Evolutionary conservation across 2,113 vertebrate genomes (phyloP).

Genomic region (Salminus brasiliensis): DNA sequence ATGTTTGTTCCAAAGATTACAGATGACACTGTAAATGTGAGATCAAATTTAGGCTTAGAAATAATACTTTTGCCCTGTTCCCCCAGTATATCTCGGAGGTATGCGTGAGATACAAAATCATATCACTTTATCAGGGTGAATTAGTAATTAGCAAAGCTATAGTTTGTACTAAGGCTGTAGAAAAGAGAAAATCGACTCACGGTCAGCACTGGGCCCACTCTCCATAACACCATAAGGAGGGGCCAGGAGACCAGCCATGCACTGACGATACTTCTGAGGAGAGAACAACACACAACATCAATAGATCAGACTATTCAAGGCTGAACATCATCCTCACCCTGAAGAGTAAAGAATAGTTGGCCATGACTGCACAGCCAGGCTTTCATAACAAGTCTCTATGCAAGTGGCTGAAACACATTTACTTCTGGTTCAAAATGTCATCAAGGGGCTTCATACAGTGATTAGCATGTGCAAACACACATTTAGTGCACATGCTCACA

Average conservation of each 20-base stretch:
- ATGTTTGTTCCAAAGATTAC: too few species aligned
- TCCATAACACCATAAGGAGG: constrained; percentile 98
- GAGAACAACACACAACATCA: constrained; percentile 50
- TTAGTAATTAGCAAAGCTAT: neutral
- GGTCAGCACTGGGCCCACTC: constrained; percentile 85
- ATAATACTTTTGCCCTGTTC: too few species aligned
- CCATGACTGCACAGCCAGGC: neutral
- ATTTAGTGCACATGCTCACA: neutral
- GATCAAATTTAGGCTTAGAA: too few species aligned
- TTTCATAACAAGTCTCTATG: neutral
- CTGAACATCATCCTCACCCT: neutral
- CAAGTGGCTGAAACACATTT: neutral
- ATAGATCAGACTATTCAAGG: neutral
- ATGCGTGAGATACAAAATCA: too few species aligned
- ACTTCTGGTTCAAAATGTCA: neutral
- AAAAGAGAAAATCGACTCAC: constrained; percentile 79
- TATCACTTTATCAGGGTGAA: too few species aligned
- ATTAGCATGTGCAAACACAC: neutral
- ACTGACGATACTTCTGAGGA: constrained; percentile 92
- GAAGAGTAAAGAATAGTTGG: neutral
- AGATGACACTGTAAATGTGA: too few species aligned
- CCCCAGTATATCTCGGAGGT: too few species aligned
- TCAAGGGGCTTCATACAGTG: neutral
- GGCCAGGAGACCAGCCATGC: constrained; percentile 93
- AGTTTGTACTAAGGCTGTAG: neutral